phyloP scores from a whole-genome alignment of 2,797 vertebrate species.

The Tragopan temminckii region DNA sequence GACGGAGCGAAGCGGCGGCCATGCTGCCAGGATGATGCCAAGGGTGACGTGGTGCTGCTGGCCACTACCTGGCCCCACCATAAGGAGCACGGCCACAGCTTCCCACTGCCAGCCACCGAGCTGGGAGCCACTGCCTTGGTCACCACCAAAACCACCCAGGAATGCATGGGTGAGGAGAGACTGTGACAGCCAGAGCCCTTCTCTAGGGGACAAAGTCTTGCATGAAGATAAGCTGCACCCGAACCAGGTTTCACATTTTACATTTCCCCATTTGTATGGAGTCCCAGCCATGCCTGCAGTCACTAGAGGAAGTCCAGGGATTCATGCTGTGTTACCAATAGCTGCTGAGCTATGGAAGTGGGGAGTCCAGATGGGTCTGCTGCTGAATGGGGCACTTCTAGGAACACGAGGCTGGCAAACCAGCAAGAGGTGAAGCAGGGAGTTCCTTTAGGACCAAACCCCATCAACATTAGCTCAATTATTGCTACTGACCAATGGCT shows the following conservation, averaged over 20 bases:
- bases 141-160: conserved; percentile 83
- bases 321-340: background rate
- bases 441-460: background rate
- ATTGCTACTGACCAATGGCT: background rate
- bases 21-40: background rate
- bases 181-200: background rate
- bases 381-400: background rate
- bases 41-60: background rate
- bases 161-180: background rate
- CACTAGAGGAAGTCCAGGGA: background rate
- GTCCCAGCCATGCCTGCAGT: background rate
- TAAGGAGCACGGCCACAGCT: conserved; percentile 46
- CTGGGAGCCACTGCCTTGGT: conserved; percentile 82
- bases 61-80: background rate
- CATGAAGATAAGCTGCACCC: background rate
- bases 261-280: background rate
- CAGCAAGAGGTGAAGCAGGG: background rate
- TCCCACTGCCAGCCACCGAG: conserved; percentile 82
- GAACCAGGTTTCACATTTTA: background rate
- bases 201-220: fast-evolving
- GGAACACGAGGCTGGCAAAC: background rate
- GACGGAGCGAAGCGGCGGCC: background rate
- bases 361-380: background rate
- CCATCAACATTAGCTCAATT: background rate
- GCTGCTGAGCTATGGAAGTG: background rate